phyloP scores from a whole-genome alignment of 2,797 vertebrate genomes.

The Agapornis canus region DNA sequence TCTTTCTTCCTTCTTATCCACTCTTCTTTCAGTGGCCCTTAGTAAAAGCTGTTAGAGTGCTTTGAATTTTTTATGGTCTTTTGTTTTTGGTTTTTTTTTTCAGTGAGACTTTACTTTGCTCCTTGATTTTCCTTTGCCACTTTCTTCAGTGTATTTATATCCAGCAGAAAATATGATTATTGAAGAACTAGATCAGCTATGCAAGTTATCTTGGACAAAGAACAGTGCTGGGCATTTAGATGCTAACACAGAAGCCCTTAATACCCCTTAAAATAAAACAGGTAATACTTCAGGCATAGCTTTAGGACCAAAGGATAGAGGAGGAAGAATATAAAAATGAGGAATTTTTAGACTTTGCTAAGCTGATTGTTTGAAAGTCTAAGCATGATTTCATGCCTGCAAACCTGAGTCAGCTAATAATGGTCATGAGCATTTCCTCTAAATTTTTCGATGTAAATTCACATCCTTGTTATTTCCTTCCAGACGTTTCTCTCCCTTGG shows the following conservation, averaged over 20 bases:
- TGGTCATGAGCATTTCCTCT: not conserved
- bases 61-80: not conserved
- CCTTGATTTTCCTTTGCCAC: not conserved
- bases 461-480: not conserved
- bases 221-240: not conserved
- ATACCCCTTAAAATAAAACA: not conserved
- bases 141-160: not conserved
- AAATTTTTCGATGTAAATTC: not conserved
- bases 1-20: not conserved
- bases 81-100: not conserved
- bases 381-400: not conserved
- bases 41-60: not conserved
- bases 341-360: not conserved
- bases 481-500: not conserved
- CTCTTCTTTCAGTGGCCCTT: not conserved
- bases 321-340: not conserved
- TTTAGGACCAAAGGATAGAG: not conserved
- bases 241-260: not conserved
- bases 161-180: not conserved
- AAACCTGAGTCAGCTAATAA: not conserved
- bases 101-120: not conserved
- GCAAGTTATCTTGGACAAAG: not conserved
- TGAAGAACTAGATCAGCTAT: not conserved
- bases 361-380: not conserved
- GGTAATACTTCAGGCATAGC: not conserved